Percentiles rank a stretch among this genome's conserved stretches.
These are phyloP conservation scores for Turnix velox DNA, from an alignment of 2,113 vertebrate species.

Conservation along the genomic window DNA sequence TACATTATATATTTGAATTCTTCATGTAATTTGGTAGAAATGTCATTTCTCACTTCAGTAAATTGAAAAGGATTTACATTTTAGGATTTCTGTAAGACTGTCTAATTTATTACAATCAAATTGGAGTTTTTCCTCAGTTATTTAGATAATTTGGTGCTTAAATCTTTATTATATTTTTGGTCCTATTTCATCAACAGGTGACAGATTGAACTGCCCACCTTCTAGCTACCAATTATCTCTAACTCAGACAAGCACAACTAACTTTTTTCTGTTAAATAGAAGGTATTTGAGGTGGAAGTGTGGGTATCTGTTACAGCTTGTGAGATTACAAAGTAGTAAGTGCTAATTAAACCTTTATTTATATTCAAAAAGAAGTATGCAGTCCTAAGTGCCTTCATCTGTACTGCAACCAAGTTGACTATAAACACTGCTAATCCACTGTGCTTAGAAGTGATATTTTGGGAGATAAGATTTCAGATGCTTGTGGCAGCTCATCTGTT, in stretches of 20 bases:
- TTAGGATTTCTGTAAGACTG: background rate
- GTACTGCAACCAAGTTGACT: background rate
- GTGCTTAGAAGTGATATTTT: constrained; percentile 32
- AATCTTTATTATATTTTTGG: background rate
- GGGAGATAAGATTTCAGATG: constrained; percentile 32
- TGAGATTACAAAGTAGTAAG: background rate
- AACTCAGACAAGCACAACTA: background rate
- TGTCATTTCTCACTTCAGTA: background rate
- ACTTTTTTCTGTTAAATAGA: background rate
- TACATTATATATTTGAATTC: background rate
- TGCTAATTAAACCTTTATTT: constrained; percentile 44
- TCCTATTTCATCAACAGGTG: background rate
- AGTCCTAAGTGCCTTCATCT: constrained; percentile 10
- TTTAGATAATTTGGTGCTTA: background rate
- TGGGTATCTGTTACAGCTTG: background rate
- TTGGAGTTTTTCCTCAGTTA: background rate
- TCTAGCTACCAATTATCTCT: background rate
- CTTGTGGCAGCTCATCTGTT: background rate
- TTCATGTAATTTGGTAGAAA: background rate
- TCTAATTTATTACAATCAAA: background rate
- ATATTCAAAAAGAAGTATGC: constrained; percentile 8
- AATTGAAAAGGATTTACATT: background rate
- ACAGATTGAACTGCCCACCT: background rate
- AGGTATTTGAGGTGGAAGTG: background rate
- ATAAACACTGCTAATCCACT: constrained; percentile 42